A percentile compares a stretch with the other conserved stretches of the same genome.
Conservation (phyloP, 2,113 vertebrate genomes). For the Ailurus styani region DNA sequence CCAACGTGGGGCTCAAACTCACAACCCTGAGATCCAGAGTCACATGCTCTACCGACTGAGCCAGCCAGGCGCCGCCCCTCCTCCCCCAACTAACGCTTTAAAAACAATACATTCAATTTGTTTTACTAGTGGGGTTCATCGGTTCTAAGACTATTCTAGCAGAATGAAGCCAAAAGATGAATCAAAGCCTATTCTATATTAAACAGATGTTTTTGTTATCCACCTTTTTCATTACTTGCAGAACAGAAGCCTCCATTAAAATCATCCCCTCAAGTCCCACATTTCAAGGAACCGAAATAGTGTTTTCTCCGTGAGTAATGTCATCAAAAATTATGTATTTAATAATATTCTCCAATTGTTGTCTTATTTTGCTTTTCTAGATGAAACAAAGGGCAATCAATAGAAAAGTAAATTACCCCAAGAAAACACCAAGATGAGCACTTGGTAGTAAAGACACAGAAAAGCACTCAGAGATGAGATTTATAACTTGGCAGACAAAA, state of each 20-base stretch:
- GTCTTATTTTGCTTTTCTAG: conserved; percentile 34
- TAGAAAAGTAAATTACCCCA: conserved; percentile 44
- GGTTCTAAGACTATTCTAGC: not conserved
- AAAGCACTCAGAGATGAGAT: conserved; percentile 12
- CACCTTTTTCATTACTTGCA: conserved; percentile 38
- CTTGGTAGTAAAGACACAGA: not conserved
- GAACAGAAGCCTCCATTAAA: not conserved
- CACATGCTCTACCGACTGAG: conserved; percentile 99
- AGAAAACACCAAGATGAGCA: not conserved
- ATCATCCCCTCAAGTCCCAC: not conserved
- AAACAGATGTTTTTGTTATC: conserved; percentile 36
- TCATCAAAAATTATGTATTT: conserved; percentile 20
- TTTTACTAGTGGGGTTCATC: not conserved
- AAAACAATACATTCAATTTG: not conserved
- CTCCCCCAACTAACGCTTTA: not conserved
- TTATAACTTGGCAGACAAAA: not conserved
- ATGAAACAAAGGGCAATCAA: conserved; percentile 1
- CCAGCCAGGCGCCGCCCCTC: conserved; percentile 80
- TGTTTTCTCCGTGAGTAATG: not conserved
- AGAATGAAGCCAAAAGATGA: conserved; percentile 51
- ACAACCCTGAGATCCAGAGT: conserved; percentile 97
- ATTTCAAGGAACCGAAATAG: not conserved
- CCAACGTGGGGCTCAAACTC: conserved; percentile 98
- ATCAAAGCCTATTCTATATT: not conserved
- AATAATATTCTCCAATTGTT: conserved; percentile 29